Base-by-base conservation (phyloP, 2,888 invertebrate species). In the Synergus umbraculus region DNA sequence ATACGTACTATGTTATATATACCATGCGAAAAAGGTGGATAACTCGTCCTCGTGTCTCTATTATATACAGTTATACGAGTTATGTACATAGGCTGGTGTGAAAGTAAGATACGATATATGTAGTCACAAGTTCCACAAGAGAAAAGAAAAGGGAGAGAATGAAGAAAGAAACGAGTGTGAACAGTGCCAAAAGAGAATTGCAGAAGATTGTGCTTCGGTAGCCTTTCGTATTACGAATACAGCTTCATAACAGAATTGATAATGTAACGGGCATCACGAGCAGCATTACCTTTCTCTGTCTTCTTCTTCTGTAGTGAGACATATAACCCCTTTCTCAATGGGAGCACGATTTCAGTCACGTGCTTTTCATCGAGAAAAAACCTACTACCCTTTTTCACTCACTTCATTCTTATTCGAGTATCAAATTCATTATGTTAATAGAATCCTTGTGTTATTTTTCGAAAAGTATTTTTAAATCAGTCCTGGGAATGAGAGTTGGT, bases 201-300 rank as follows among this genome's bases (percentile, higher is more conserved):
- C 85, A 85, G 86, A 88, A 89, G 88, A 90, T 86, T 83, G 87
- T 87, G 86, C 87, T 86, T 87, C 81, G 87, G 87, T 86, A 85
- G 83, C 85, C 85, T 85, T 85, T 84, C 86, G 87, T 91, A 89
- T 91, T 91, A 91, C 91, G 91, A 91, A 91, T 89, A 88, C 89
- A 86, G 85, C 85, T 87, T 88, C 90, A 89, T 89, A 92, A 91
- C 90, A 90, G 92, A 91, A 91, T 91, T 92, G 92, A 92, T 92
- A 92, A 91, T 90, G 90, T 90, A 90, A 91, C 90, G 88, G 89
- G 86, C 88, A 89, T 87, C 86, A 86, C 88, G 87, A 89, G 88
- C 88, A 86, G 87, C 86, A 88, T 82, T 82, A 78, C 76, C 64
- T 76, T 60, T 78, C 79, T 80, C 76, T 76, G 67, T 77, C 78